Percentiles rank a stretch among this genome's conserved stretches.
Conservation (phyloP, 2,797 vertebrate species). For the Hafferia zeledoni region DNA sequence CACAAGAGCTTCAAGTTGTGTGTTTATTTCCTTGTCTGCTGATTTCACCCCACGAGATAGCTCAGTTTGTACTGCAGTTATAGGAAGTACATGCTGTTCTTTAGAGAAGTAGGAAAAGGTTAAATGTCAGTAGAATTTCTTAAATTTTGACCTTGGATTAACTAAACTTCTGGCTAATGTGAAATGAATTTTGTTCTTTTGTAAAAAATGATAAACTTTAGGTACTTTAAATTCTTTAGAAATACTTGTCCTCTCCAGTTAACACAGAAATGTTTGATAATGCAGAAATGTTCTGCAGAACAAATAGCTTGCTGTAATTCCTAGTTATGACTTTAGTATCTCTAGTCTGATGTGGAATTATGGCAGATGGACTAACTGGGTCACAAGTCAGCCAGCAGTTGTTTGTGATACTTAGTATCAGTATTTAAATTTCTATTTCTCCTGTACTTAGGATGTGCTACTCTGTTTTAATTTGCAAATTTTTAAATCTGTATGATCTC, state of each 20-base stretch:
- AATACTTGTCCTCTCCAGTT: not conserved
- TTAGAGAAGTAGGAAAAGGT: not conserved
- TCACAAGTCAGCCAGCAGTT: not conserved
- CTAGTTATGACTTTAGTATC: not conserved
- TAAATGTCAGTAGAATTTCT: not conserved
- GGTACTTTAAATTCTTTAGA: not conserved
- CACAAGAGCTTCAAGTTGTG: not conserved
- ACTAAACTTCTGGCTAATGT: not conserved
- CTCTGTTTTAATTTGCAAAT: fast-evolving
- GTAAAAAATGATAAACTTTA: not conserved
- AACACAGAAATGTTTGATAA: not conserved
- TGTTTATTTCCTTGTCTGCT: not conserved
- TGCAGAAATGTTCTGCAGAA: not conserved
- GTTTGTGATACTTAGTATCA: not conserved
- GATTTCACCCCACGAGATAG: not conserved
- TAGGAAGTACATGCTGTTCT: not conserved
- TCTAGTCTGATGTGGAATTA: not conserved
- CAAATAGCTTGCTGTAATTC: not conserved
- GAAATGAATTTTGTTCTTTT: not conserved
- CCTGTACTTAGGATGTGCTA: not conserved
- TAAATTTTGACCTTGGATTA: not conserved
- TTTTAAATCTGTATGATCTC: not conserved
- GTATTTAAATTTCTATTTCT: not conserved
- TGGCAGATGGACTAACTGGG: not conserved
- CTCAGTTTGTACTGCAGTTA: not conserved